A percentile compares a stretch with the other conserved stretches of the same genome.
phyloP scores from a whole-genome alignment of 2,113 vertebrate species.

The Notothenia coriiceps region DNA sequence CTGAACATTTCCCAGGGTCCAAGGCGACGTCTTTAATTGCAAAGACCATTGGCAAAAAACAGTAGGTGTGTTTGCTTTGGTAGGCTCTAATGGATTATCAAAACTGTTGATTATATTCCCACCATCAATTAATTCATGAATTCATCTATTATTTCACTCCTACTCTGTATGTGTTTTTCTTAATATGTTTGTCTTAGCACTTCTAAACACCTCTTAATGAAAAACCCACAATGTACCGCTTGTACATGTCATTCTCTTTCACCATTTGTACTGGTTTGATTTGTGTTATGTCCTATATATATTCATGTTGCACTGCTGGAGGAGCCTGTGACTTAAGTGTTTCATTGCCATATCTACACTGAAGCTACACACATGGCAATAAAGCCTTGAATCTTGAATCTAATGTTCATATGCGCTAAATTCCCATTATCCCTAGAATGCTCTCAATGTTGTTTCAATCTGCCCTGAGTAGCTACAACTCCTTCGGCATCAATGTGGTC shows the following conservation, averaged over 20 bases:
- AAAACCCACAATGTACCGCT: too few species aligned
- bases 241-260: too few species aligned
- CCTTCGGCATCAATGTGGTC: constrained; percentile 15
- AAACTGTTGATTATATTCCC: background rate
- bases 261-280: too few species aligned
- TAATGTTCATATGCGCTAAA: background rate
- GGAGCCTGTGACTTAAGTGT: too few species aligned
- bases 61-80: background rate
- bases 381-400: too few species aligned
- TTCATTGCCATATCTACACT: too few species aligned
- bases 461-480: background rate
- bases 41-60: background rate
- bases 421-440: constrained; percentile 13
- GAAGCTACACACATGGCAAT: too few species aligned
- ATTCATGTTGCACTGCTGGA: too few species aligned
- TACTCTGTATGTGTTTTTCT: too few species aligned
- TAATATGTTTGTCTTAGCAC: too few species aligned
- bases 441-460: constrained; percentile 16
- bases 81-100: background rate
- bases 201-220: too few species aligned
- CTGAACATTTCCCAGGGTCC: background rate
- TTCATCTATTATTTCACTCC: background rate
- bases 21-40: background rate
- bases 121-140: background rate
- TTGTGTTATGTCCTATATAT: too few species aligned